phyloP scores from a whole-genome alignment of 2,797 vertebrate species.

The Erpetoichthys calabaricus region DNA sequence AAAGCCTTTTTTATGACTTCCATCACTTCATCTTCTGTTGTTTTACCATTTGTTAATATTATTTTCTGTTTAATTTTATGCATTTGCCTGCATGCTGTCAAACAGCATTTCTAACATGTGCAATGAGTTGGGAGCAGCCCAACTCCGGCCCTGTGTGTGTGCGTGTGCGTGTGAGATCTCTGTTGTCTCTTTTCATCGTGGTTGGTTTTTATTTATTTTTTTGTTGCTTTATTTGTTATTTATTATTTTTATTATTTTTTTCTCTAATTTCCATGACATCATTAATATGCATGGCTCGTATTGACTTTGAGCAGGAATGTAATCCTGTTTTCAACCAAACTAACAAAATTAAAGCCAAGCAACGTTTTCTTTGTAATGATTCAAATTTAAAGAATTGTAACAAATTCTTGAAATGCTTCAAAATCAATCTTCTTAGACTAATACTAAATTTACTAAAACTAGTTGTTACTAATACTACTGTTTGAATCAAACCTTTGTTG shows the following conservation, averaged over 20 bases:
- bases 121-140: conserved; percentile 17
- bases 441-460: conserved; percentile 51
- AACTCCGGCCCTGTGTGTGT: conserved; percentile 22
- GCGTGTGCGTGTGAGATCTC: conserved; percentile 26
- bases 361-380: conserved; percentile 37
- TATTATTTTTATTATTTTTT: conserved; percentile 26
- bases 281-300: conserved; percentile 49
- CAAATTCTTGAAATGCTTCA: conserved; percentile 21
- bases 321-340: conserved; percentile 43
- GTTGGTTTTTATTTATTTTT: conserved; percentile 10
- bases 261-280: conserved; percentile 8
- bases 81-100: conserved; percentile 36
- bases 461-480: conserved; percentile 53
- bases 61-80: conserved; percentile 16
- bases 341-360: conserved; percentile 27
- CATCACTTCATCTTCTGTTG: conserved; percentile 19
- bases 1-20: conserved; percentile 3
- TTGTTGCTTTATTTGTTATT: conserved; percentile 15
- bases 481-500: conserved; percentile 58
- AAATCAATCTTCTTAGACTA: conserved; percentile 14
- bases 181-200: conserved; percentile 22
- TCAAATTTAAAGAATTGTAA: conserved; percentile 44
- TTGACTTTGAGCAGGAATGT: conserved; percentile 38
- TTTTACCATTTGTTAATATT: conserved; percentile 10
- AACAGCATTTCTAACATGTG: conserved; percentile 23